Base-by-base conservation (phyloP, 2,797 vertebrate species). In the Pangasius macronema region DNA sequence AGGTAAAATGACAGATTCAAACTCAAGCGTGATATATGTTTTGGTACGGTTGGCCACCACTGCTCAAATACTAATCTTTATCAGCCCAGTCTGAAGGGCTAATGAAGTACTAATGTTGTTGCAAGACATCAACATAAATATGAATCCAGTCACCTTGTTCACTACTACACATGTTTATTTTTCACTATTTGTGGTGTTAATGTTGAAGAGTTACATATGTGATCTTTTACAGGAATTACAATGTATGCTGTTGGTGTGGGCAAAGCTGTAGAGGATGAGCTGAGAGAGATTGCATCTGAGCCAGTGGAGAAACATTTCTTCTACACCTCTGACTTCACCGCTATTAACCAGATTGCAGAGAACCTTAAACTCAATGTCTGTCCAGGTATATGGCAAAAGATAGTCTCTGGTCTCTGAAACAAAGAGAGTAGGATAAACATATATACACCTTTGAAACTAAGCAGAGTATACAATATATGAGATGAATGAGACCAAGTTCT, bases 201-300 rank as follows among this genome's bases (percentile, higher is more conserved):
- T n/a, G 8, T 46, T 75, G 3, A 70, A 53, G 20, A 51, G 3
- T 5, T 42, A 42, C 65, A 57, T 42, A 22, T 76, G 18, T 83
- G 70, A 49, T 83, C 61, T 88, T 80, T 0, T 2, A 0, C 91
- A 99, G 98, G 98, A 20, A 97, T 99, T 36, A 95, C 95, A 90
- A 99, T 99, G 98, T 99, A 98, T 0, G 98, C 98, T 0, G 98
- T 99, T 90, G 99, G 99, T 0, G 98, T 99, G 0, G 99, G 99
- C 0, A 99, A 99, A 93, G 99, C 99, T 0, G 97, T 99, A 83
- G 98, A 99, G 89, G 97, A 98, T 20, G 98, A 99, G 90, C 96
- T 99, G 39, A 95, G 96, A 36, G 95, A 95, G 3, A 99, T 99
- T 0, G 98, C 99, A 0, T 99, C 98, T 0, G 97, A 99, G 14